Evolutionary conservation across 1,140 invertebrate species (phyloP), one percentile per base, ranked within the genome.

Genomic region (Scaptomyza hsui): DNA sequence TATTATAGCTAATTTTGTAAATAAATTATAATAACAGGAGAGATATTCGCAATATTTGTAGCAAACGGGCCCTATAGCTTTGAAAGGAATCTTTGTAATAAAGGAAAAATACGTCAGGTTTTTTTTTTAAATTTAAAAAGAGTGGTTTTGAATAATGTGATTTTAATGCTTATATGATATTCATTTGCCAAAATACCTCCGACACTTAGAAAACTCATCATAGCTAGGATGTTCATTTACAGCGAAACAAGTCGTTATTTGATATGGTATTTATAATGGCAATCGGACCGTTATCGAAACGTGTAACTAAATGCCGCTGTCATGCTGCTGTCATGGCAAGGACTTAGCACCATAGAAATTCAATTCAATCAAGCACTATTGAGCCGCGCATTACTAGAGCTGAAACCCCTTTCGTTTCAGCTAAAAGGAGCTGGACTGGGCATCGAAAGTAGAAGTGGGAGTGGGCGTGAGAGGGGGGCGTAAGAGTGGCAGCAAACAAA

Each of bases 401-500:
- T 26, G 41, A 53, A 71, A 80, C 63, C 80, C 77, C 64, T 86
- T 81, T 39, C 41, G 47, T 37, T 52, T 61, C 9, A 15, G 51
- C 62, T 42, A 64, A 13, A 32, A n/a, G 7, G 24, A 37, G 13
- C 26, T 64, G 41, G 56, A 39, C 21, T 15, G 16, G 18, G 12
- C 13, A n/a, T n/a, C n/a, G n/a, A 24, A 24, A 24, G 24, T 24
- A 24, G 4, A 24, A 24, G 24, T 24, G 24, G 4, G 24, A 24
- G 4, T 29, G 26, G 21, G 49, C 16, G 12, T 10, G 9, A 10
- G 9, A 10, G 29, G 48, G 9, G 26, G n/a, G 10, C 42, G 29
- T 3, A 15, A 4, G 16, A 29, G 6, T 45, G 24, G 39, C 5
- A 7, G 42, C 77, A 75, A 86, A 88, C 81, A 86, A 81, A 86